phyloP scores from a whole-genome alignment of 2,113 vertebrate species.

The Paracanthobrama guichenoti region DNA sequence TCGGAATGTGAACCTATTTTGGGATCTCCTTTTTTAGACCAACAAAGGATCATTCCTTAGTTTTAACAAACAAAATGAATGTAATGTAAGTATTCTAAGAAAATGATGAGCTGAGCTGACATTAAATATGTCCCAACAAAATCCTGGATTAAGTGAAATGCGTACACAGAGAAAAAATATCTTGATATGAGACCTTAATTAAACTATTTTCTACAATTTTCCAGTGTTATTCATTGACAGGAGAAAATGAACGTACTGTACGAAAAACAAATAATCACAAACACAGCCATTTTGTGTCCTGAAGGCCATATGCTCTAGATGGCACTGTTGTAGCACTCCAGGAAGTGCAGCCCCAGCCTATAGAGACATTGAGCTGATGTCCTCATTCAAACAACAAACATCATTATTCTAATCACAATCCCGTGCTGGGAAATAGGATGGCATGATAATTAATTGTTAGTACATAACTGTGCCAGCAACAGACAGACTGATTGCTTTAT shows the following conservation, averaged over 20 bases:
- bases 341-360: background rate
- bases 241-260: background rate
- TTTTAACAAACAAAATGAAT: background rate
- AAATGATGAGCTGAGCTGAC: background rate
- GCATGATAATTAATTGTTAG: conserved; percentile 70
- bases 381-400: conserved; percentile 40
- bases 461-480: conserved; percentile 57
- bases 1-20: background rate
- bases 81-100: background rate
- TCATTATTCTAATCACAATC: conserved; percentile 50
- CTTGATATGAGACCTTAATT: conserved; percentile 47
- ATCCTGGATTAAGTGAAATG: conserved; percentile 33
- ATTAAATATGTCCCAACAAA: conserved; percentile 36
- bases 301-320: conserved; percentile 65
- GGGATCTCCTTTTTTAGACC: background rate
- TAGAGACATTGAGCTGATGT: conserved; percentile 12
- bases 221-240: conserved; percentile 45
- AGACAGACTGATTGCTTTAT: conserved; percentile 56
- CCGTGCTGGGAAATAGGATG: conserved; percentile 59
- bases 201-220: conserved; percentile 26
- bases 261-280: no score
- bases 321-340: conserved; percentile 69
- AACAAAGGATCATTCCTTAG: background rate
- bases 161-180: conserved; percentile 30
- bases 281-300: conserved; percentile 23